phyloP scores from a whole-genome alignment of 2,113 vertebrate species.

The Trogon melanurus region DNA sequence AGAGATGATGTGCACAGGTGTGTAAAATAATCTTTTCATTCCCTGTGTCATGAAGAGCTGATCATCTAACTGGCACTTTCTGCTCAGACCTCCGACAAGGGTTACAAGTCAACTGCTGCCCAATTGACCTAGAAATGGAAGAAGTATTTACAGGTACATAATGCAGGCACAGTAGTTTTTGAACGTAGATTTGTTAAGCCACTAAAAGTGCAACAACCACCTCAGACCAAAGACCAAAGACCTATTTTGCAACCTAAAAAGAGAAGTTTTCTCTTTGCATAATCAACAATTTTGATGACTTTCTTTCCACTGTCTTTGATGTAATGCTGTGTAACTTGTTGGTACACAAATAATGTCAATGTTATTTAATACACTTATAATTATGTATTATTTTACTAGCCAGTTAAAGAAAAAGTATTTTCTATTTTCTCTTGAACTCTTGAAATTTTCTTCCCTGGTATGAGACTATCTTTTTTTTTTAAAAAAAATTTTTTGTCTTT shows the following conservation, averaged over 20 bases:
- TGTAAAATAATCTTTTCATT: neutral
- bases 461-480: neutral
- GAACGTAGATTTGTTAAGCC: neutral
- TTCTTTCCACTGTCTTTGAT: neutral
- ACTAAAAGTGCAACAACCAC: neutral
- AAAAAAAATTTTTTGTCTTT: neutral
- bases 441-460: neutral
- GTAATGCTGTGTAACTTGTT: neutral
- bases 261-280: neutral
- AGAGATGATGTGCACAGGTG: neutral
- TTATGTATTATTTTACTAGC: neutral
- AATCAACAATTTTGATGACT: neutral
- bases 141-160: neutral
- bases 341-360: neutral
- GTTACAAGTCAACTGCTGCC: neutral
- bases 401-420: neutral
- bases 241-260: neutral
- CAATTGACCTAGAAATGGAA: slow-evolving; percentile 1
- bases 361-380: neutral
- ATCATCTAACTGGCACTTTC: neutral
- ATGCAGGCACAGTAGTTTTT: neutral
- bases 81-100: neutral
- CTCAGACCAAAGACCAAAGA: neutral
- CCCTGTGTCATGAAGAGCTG: neutral
- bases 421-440: neutral